These are phyloP conservation scores for Acrocephalus kingi DNA, from an alignment of 2,113 vertebrate genomes.

Conservation along the genomic window DNA sequence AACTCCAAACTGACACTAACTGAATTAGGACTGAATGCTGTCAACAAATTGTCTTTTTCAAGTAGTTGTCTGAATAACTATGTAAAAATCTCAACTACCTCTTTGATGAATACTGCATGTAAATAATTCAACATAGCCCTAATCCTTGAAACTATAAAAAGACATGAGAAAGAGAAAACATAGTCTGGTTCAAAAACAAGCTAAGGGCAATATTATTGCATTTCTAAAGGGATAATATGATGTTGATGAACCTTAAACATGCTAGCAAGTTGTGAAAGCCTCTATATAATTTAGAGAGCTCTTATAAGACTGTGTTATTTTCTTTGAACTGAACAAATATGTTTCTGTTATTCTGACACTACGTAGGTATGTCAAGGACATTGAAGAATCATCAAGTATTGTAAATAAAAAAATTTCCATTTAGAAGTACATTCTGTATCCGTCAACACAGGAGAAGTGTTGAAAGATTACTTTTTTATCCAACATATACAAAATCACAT, in stretches of 20 bases:
- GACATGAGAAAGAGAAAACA: background rate
- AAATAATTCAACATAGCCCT: slow-evolving; percentile 38
- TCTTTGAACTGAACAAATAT: background rate
- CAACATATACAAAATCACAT: background rate
- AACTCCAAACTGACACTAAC: background rate
- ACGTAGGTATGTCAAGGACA: background rate
- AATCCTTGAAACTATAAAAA: slow-evolving; percentile 13
- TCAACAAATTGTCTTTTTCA: slow-evolving; percentile 1
- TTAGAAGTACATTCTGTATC: background rate
- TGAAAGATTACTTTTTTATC: background rate
- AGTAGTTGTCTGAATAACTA: background rate
- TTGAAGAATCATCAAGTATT: background rate
- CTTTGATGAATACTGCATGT: background rate
- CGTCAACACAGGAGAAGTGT: background rate
- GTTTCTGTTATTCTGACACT: background rate
- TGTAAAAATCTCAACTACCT: background rate
- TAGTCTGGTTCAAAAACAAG: background rate
- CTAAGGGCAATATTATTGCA: background rate
- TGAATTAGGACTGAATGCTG: background rate
- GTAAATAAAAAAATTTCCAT: background rate
- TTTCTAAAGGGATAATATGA: background rate
- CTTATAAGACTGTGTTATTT: background rate
- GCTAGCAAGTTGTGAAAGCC: background rate
- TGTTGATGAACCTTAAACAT: background rate
- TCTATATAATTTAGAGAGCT: background rate